phyloP scores from a whole-genome alignment of 1,140 invertebrate species.

The roundworm (Caenorhabditis elegans) region WBcel235 BX284605.5:7141501-7142000 shows the following conservation, averaged over 20 bases:
- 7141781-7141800: background rate
- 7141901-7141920: too few relatives aligned
- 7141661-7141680: too few relatives aligned
- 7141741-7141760: background rate
- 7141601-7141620: background rate
- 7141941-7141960: too few relatives aligned
- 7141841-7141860: conserved; percentile 5
- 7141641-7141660: background rate
- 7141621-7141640: background rate
- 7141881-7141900: background rate
- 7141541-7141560: background rate
- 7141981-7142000: too few relatives aligned
- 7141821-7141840: background rate
- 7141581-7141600: background rate
- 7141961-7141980: too few relatives aligned
- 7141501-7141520: background rate
- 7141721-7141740: background rate
- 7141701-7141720: background rate
- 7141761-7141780: background rate
- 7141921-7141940: background rate
- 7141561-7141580: background rate
- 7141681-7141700: too few relatives aligned
- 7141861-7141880: background rate
- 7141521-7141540: background rate
- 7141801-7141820: background rate